phyloP scores from a whole-genome alignment of 2,797 vertebrate species.

The Nyctalus aviator region DNA sequence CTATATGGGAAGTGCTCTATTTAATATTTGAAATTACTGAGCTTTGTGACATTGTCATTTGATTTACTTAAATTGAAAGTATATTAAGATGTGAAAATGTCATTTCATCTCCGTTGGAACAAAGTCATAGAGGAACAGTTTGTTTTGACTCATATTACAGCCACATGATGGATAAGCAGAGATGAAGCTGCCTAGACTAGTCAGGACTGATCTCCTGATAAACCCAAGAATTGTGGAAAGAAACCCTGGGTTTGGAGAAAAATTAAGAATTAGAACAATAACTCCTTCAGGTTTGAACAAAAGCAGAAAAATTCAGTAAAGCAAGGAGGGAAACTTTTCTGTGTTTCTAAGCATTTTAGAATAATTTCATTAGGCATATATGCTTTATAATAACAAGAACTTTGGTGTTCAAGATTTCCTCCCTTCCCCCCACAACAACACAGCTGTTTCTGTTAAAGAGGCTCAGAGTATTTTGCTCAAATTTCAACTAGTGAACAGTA shows the following conservation, averaged over 20 bases:
- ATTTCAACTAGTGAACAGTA: neutral
- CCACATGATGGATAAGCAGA: constrained; percentile 47
- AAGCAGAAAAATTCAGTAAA: constrained; percentile 51
- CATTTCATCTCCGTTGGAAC: constrained; percentile 64
- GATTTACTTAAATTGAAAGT: constrained; percentile 25
- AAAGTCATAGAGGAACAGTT: constrained; percentile 54
- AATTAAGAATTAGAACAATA: constrained; percentile 22
- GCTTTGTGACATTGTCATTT: constrained; percentile 54
- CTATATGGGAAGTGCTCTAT: neutral
- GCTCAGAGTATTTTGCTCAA: neutral
- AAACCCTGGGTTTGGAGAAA: constrained; percentile 45
- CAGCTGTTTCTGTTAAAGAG: constrained; percentile 6
- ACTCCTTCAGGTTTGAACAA: constrained; percentile 35
- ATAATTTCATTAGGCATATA: neutral
- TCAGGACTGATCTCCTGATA: constrained; percentile 18
- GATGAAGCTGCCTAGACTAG: constrained; percentile 56
- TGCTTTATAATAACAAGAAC: constrained; percentile 32
- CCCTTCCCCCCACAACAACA: neutral
- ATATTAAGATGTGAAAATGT: constrained; percentile 68
- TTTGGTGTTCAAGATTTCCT: neutral
- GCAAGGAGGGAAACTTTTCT: constrained; percentile 31
- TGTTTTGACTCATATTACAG: constrained; percentile 75
- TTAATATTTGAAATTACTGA: constrained; percentile 5
- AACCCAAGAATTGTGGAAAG: neutral
- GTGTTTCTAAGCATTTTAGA: constrained; percentile 49